Base-by-base conservation (phyloP, 2,888 invertebrate species). In the Nomada fabriciana region DNA sequence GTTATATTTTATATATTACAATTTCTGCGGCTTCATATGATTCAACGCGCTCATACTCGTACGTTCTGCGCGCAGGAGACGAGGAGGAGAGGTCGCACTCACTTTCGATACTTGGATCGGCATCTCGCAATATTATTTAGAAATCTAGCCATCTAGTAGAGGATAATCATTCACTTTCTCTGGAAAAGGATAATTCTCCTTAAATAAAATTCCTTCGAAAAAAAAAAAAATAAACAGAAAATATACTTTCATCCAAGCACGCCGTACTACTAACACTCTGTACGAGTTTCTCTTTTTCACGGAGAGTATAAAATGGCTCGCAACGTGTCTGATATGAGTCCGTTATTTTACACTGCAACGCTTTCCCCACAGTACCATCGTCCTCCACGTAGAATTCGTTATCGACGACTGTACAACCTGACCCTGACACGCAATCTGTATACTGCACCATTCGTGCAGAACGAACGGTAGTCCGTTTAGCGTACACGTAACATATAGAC, bases 1-100 rank as follows among this genome's bases (percentile, higher is more conserved):
- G 75, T 79, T 88, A 86, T 71, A 80, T 82, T 82, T 82, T 87
- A 84, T 89, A 87, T 87, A 86, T 90, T 89, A 90, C 90, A 89
- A 89, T 89, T 86, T 85, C 63, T 70, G 65, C 70, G 50, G 67
- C 68, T 70, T 70, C 67, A 7, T 71, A 63, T 57, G 67, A 43
- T 55, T 67, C 69, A 25, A 36, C 76, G 64, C 70, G 36, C 7
- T 36, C 36, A 5, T 36, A 60, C 59, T 65, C 68, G 60, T 47
- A 77, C 63, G 65, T 67, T 63, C 60, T 50, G 59, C 47, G 52
- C 63, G 43, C 59, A 59, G 53, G 73, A 55, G 57, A 65, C 57
- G 75, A 74, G 53, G 72, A 43, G 53, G 43, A 80, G 63, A 76
- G 57, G 36, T 80, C 55, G 52, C 53, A 42, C 55, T 52, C 43